These are phyloP conservation scores for Drosophila eohydei DNA, from an alignment of 2,888 invertebrate genomes.

Conservation along the genomic window DNA sequence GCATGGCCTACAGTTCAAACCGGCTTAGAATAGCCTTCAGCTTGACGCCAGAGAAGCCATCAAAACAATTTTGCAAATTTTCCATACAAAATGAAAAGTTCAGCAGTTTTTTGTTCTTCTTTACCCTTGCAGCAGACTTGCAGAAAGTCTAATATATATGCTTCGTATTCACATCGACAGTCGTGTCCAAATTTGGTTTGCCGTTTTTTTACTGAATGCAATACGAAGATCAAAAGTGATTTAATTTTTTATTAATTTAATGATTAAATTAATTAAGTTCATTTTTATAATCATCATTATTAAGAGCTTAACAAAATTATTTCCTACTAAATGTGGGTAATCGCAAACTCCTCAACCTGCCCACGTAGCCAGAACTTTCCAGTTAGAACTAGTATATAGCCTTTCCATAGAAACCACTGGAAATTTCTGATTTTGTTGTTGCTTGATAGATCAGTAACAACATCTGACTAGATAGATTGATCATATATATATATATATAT, in stretches of 20 bases:
- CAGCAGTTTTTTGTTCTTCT: slow-evolving; percentile 1
- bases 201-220: background rate
- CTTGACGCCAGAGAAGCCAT: background rate
- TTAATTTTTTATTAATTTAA: background rate
- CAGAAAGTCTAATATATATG: slow-evolving; percentile 1
- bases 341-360: background rate
- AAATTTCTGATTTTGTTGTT: background rate
- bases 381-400: background rate
- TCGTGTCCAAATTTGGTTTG: background rate
- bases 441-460: background rate
- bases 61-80: slow-evolving; percentile 8
- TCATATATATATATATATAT: background rate
- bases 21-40: background rate
- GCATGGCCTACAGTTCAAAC: slow-evolving; percentile 24
- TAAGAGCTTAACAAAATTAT: background rate
- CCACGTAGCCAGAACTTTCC: background rate
- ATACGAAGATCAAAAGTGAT: no score
- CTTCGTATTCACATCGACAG: background rate
- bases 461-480: background rate
- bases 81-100: slow-evolving; percentile 10
- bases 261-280: background rate
- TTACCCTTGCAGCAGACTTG: background rate
- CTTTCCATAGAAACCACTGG: background rate
- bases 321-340: background rate
- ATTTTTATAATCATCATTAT: background rate